Evolutionary conservation across 2,888 invertebrate genomes (phyloP), one percentile per base, ranked within the genome.

Genomic region (Formica aserva): DNA sequence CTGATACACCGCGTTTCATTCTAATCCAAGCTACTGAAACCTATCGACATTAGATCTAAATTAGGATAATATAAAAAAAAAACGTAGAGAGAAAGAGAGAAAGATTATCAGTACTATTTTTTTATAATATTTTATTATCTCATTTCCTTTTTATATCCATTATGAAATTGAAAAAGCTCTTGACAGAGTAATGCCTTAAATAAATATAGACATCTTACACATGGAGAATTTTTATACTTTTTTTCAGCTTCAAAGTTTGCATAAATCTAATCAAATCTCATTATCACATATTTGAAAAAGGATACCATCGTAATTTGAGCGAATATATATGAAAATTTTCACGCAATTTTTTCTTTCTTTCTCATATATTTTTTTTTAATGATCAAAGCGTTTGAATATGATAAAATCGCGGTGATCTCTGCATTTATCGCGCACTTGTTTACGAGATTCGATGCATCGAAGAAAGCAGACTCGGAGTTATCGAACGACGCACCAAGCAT

Each of bases 401-500:
- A 41, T 4, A 45, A 5, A 45, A 18, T 5, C 18, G 0, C 45
- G 45, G 15, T 45, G 18, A 45, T 45, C 15, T 26, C 26, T 26
- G 26, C 26, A 26, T 26, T 26, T 26, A 26, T 18, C 15, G 15
- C 15, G 45, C 45, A 45, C 45, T 41, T 15, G 45, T 45, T 45
- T 45, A 18, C 45, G 18, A 41, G 41, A 45, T 45, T 45, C 45
- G 45, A 45, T 45, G 45, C 45, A 18, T 18, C 45, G 15, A 45
- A 45, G 18, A 18, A 45, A 45, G 45, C 29, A 45, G 26, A 15
- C 71, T 80, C 82, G 71, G 82, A 62, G 82, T 84, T 88, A 86
- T 87, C 82, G 83, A 85, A 81, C 88, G 87, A 80, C 83, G 82
- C 85, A 82, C 55, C 48, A 52, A 52, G 75, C 82, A 81, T 35